Evolutionary conservation across 2,888 invertebrate species (phyloP), one percentile per base, ranked within the genome.

Genomic region (Amphipoea lucens): DNA sequence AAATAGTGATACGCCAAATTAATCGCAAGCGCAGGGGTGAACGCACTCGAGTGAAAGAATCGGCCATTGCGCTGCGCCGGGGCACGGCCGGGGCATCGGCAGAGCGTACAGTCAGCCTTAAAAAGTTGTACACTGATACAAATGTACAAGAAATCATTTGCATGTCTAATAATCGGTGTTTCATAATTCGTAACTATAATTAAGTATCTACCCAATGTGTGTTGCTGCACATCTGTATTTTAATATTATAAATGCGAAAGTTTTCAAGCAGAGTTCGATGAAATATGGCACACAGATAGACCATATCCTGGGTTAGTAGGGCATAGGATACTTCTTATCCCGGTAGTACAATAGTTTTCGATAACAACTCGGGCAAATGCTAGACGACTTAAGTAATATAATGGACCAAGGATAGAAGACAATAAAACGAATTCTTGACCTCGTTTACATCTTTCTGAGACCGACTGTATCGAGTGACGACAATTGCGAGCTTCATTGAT

Each of bases 1-100:
- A 88, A 90, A 87, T 85, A 89, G 78, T 85, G 85, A 89, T 84
- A 84, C 82, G 89, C 88, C 87, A 85, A 91, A 89, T 87, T 87
- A 89, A 89, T 90, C 82, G 85, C 90, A 87, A 83, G 82, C 87
- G 82, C 76, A 83, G 87, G 86, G 92, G 92, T 92, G 90, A 92
- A 92, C 85, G 92, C 74, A 90, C 92, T 90, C 87, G 65, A 73
- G 63, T 69, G 80, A 84, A 89, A 89, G 81, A 89, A 85, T 89
- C 76, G 78, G 74, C 45, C 81, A 81, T 40, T 77, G 78, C 81
- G 82, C 66, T 70, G 79, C 67, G 76, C 12, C 57, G 74, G 54
- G 36, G 40, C 40, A 40, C 40, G 40, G 77, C 23, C 62, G 73
- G 76, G 66, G 68, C 67, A 45, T 63, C 65, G 62, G 76, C 60